Evolutionary conservation across 2,888 invertebrate genomes (phyloP).

Genomic region (Archaeoteleia sp.): DNA sequence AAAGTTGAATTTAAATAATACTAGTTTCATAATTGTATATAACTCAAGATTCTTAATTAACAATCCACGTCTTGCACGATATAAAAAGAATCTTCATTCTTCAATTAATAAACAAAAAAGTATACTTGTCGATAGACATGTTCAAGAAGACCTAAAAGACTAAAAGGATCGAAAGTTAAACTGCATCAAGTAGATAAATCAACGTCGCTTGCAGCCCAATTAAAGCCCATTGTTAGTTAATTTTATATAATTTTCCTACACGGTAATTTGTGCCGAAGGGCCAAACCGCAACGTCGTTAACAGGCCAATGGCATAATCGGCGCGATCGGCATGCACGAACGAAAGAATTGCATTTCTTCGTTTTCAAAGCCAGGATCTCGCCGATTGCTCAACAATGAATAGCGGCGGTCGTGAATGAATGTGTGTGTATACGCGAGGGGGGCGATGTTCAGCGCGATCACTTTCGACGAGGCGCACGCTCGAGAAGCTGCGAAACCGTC

Average conservation of each 20-base stretch:
- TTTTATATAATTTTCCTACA: constrained; percentile 8
- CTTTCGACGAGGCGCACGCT: constrained; percentile 35
- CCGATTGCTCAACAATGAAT: constrained; percentile 41
- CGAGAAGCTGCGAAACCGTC: constrained; percentile 28
- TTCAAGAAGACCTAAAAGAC: no score
- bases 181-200: no score
- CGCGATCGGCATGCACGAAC: constrained; percentile 16
- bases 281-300: constrained; percentile 33
- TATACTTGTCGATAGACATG: no score
- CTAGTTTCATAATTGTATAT: no score
- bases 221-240: no score
- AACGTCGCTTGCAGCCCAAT: no score
- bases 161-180: no score
- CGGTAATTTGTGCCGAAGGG: constrained; percentile 16
- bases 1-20: no score
- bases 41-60: no score
- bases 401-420: constrained; percentile 23
- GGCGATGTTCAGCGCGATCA: constrained; percentile 38
- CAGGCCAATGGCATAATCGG: constrained; percentile 29
- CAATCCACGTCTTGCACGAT: no score
- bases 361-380: constrained; percentile 36
- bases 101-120: no score
- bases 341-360: constrained; percentile 20
- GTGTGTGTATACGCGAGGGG: constrained; percentile 18
- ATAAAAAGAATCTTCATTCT: no score